Evolutionary conservation across 2,888 invertebrate species (phyloP).

Genomic region (Hyposoter dolosus): DNA sequence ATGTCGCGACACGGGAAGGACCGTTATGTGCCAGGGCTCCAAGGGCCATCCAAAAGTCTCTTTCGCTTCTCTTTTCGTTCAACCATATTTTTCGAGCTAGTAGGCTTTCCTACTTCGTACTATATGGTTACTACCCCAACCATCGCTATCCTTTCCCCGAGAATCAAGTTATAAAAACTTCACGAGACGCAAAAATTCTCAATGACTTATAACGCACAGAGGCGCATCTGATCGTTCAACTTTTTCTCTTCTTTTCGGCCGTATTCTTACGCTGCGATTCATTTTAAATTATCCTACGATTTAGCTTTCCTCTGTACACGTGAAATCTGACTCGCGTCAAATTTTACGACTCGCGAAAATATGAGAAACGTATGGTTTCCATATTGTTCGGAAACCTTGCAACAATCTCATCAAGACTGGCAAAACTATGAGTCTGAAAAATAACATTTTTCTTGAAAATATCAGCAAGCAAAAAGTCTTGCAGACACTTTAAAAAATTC

Average conservation of each 20-base stretch:
- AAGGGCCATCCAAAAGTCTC: slow-evolving; percentile 42
- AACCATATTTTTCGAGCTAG: slow-evolving; percentile 40
- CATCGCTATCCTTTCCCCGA: neutral
- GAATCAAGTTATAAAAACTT: slow-evolving; percentile 54
- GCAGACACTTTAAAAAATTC: too few relatives aligned
- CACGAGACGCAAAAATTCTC: slow-evolving; percentile 26
- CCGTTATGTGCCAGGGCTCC: slow-evolving; percentile 65
- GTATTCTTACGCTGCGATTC: slow-evolving; percentile 19
- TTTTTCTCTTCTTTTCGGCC: neutral
- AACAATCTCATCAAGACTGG: too few relatives aligned
- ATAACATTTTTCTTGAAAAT: too few relatives aligned
- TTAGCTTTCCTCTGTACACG: neutral
- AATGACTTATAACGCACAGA: neutral
- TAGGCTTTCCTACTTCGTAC: slow-evolving; percentile 45
- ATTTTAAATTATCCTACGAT: slow-evolving; percentile 11
- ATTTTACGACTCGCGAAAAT: too few relatives aligned
- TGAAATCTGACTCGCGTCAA: neutral
- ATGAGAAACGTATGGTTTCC: too few relatives aligned
- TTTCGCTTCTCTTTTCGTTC: slow-evolving; percentile 9
- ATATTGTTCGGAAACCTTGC: too few relatives aligned
- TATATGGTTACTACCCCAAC: slow-evolving; percentile 24
- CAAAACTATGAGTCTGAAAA: too few relatives aligned
- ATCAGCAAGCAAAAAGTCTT: too few relatives aligned
- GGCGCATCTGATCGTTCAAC: slow-evolving; percentile 41
- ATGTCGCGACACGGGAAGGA: slow-evolving; percentile 74